phyloP scores from a whole-genome alignment of 2,113 vertebrate species.

The Craseonycteris thonglongyai region DNA sequence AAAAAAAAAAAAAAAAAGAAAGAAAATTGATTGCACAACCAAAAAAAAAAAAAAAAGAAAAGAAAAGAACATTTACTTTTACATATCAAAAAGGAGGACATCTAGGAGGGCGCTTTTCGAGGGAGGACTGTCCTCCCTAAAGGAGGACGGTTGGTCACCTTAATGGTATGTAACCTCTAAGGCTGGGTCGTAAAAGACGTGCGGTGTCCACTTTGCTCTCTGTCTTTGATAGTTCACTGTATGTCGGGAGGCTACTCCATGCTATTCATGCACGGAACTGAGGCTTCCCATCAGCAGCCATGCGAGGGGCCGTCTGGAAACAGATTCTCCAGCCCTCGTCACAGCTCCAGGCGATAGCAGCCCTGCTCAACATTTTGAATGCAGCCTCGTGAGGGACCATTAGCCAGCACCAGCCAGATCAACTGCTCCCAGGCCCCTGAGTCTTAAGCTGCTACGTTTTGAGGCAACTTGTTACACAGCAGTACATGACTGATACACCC shows the following conservation, averaged over 20 bases:
- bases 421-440: background rate
- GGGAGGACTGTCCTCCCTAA: no score
- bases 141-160: no score
- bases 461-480: no score
- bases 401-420: background rate
- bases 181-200: background rate
- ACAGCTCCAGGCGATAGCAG: background rate
- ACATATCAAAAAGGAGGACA: no score
- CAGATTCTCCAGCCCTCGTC: background rate
- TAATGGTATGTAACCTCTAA: background rate
- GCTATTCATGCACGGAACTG: background rate
- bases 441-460: background rate
- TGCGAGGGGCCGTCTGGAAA: background rate
- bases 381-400: background rate
- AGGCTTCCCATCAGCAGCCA: background rate
- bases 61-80: no score
- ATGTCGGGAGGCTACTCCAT: background rate
- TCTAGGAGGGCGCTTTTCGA: no score
- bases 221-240: background rate
- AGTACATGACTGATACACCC: background rate
- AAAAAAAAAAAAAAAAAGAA: no score
- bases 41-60: no score
- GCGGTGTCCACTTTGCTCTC: background rate
- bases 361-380: background rate
- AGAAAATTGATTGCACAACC: no score